A percentile compares a stretch with the other conserved stretches of the same genome.
phyloP scores from a whole-genome alignment of 2,113 vertebrate species.

The Nycticorax nycticorax region DNA sequence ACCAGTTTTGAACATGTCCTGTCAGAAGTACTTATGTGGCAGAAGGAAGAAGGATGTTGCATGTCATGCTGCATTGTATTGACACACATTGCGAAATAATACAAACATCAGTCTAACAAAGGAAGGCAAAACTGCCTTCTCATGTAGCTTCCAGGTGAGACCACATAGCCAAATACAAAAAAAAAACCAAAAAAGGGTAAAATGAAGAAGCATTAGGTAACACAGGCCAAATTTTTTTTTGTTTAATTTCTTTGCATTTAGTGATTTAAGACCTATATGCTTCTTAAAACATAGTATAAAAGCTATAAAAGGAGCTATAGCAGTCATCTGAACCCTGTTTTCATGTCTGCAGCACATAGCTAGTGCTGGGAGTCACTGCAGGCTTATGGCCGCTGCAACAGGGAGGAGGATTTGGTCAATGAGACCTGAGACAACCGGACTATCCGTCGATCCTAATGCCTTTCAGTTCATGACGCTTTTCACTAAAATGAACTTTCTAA shows the following conservation, averaged over 20 bases:
- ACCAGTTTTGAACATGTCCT: not conserved
- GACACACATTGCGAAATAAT: not conserved
- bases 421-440: not conserved
- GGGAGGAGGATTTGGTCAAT: not conserved
- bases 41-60: not conserved
- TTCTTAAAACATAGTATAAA: not conserved
- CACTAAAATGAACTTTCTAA: not conserved
- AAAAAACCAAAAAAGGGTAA: not conserved
- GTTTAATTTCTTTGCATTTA: not conserved
- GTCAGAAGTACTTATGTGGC: not conserved
- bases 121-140: not conserved
- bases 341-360: not conserved
- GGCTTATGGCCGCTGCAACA: not conserved
- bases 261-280: not conserved
- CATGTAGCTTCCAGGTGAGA: not conserved
- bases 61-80: not conserved
- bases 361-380: not conserved
- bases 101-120: not conserved
- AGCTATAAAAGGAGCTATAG: not conserved
- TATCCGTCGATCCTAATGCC: not conserved
- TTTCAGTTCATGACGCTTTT: not conserved
- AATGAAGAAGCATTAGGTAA: not conserved
- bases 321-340: not conserved
- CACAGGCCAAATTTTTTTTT: not conserved
- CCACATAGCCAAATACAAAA: not conserved